Evolutionary conservation across 1,140 invertebrate species (phyloP).

Genomic region (Anastrepha ludens): DNA sequence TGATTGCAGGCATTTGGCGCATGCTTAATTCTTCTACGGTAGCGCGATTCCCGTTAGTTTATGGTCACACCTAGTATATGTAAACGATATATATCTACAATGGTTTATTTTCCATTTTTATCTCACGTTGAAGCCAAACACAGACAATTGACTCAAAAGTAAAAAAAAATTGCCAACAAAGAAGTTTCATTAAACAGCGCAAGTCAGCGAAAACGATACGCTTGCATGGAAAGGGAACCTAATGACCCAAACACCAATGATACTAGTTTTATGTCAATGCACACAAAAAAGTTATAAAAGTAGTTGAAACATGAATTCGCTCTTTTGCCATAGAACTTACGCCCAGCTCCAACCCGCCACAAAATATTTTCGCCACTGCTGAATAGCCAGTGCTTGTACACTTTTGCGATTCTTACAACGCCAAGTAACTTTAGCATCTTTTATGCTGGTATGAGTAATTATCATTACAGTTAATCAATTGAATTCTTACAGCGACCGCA

Average conservation of each 20-base stretch:
- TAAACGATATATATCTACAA: too few species aligned
- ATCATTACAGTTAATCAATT: constrained; percentile 53
- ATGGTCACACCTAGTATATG: too few species aligned
- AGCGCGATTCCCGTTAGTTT: too few species aligned
- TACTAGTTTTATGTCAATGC: not conserved
- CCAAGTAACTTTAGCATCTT: not conserved
- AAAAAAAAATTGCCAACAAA: not conserved
- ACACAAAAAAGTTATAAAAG: not conserved
- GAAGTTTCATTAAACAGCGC: not conserved
- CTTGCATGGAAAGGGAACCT: not conserved
- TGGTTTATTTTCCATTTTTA: too few species aligned
- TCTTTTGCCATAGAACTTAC: too few species aligned
- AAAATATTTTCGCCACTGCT: not conserved
- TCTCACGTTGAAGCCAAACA: not conserved
- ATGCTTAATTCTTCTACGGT: too few species aligned
- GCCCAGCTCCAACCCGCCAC: too few species aligned
- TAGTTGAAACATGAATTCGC: too few species aligned
- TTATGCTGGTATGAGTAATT: not conserved
- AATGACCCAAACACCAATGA: not conserved
- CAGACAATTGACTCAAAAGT: not conserved
- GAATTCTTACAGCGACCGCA: constrained; percentile 45
- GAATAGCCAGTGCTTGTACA: too few species aligned
- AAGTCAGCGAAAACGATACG: not conserved
- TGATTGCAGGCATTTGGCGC: too few species aligned
- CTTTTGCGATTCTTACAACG: not conserved